Percentiles rank a stretch among this genome's conserved stretches.
phyloP scores from a whole-genome alignment of 2,797 vertebrate genomes.

The Muscicapa striata region DNA sequence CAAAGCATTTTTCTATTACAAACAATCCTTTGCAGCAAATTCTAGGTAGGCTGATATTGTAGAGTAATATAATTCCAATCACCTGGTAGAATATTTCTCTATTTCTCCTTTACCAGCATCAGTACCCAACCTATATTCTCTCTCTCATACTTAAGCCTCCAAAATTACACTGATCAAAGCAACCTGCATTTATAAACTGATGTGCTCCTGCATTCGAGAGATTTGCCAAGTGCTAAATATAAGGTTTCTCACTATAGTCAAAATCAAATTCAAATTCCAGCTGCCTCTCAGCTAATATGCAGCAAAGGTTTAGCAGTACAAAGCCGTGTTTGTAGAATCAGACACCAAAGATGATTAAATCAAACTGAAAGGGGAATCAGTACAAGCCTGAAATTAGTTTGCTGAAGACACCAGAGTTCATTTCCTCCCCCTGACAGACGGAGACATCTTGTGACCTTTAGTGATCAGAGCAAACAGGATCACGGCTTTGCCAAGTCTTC shows the following conservation, averaged over 20 bases:
- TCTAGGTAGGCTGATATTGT: background rate
- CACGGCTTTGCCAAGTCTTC: background rate
- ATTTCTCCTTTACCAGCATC: background rate
- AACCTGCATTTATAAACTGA: slow-evolving; percentile 44
- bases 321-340: background rate
- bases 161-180: slow-evolving; percentile 42
- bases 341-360: slow-evolving; percentile 30
- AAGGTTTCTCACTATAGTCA: background rate
- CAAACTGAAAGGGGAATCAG: slow-evolving; percentile 5
- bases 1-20: background rate
- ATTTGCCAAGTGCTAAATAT: slow-evolving; percentile 39
- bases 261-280: slow-evolving; percentile 51
- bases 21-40: background rate
- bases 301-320: slow-evolving; percentile 25
- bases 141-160: background rate
- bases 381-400: slow-evolving; percentile 34
- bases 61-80: background rate
- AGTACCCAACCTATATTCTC: background rate
- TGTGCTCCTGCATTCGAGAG: slow-evolving; percentile 28
- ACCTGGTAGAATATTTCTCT: background rate
- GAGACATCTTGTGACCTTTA: background rate
- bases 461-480: background rate
- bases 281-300: slow-evolving; percentile 26
- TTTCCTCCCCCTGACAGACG: background rate
- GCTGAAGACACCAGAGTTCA: background rate